Evolutionary conservation across 2,797 vertebrate genomes (phyloP).

Genomic region (Macropus fuliginosus): DNA sequence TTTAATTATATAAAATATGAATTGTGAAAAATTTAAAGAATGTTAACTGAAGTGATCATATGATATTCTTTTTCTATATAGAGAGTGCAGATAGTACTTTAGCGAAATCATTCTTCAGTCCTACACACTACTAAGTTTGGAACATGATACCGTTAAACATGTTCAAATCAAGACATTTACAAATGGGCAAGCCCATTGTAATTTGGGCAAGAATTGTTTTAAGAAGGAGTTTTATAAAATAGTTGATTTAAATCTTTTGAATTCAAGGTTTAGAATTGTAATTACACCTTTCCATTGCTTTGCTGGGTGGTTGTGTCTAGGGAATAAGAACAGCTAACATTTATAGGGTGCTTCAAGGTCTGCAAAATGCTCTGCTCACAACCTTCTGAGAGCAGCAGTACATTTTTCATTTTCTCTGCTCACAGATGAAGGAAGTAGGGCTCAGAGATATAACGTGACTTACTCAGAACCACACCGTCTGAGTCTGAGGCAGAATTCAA

Average conservation of each 20-base stretch:
- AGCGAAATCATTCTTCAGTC: conserved; percentile 19
- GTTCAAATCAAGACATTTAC: conserved; percentile 36
- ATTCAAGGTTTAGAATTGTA: neutral
- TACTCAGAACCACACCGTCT: neutral
- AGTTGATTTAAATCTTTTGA: neutral
- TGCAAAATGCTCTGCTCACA: neutral
- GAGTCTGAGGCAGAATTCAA: neutral
- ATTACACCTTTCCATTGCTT: neutral
- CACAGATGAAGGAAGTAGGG: neutral
- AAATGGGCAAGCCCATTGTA: conserved; percentile 15
- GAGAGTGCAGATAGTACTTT: neutral
- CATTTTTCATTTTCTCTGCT: neutral
- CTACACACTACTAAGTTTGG: neutral
- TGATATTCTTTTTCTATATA: neutral
- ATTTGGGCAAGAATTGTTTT: conserved; percentile 1
- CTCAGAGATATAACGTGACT: neutral
- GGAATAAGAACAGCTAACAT: neutral
- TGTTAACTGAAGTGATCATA: neutral
- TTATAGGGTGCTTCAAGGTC: neutral
- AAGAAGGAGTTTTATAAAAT: neutral
- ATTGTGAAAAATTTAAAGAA: conserved; percentile 17
- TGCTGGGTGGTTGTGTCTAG: neutral
- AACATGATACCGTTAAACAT: conserved; percentile 14
- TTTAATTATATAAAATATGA: conserved; percentile 49
- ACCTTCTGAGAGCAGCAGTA: neutral